Conservation (phyloP, 2,888 invertebrate species). For the Drosophila fulvimacula region DNA sequence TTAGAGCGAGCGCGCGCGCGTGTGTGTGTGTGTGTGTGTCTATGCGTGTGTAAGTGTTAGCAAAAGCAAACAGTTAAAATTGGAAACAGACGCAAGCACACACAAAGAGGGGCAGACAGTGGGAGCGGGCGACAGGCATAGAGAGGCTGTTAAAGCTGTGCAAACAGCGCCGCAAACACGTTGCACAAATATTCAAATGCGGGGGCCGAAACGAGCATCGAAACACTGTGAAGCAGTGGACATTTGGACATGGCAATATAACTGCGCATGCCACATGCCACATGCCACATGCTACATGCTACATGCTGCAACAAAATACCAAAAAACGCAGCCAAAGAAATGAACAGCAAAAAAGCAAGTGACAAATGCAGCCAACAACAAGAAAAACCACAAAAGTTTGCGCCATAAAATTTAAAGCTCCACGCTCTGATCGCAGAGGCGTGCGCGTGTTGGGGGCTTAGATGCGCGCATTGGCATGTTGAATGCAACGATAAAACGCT, state of each 20-base stretch:
- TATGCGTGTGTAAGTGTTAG: constrained; percentile 23
- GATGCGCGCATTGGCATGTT: constrained; percentile 63
- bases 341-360: constrained; percentile 45
- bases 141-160: constrained; percentile 56
- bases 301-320: constrained; percentile 49
- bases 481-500: constrained; percentile 76
- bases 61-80: constrained; percentile 65
- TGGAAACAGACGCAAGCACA: constrained; percentile 49
- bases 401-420: constrained; percentile 53
- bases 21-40: constrained; percentile 5
- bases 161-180: constrained; percentile 77
- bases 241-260: constrained; percentile 55
- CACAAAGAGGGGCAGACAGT: constrained; percentile 3
- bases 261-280: constrained; percentile 59
- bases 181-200: constrained; percentile 75
- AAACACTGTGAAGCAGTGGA: constrained; percentile 43
- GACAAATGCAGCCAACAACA: constrained; percentile 47
- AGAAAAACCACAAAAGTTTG: constrained; percentile 60
- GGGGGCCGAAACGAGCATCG: constrained; percentile 46
- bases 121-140: background rate
- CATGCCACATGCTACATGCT: no score
- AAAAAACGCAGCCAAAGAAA: constrained; percentile 50
- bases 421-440: constrained; percentile 25
- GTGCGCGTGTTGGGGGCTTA: background rate
- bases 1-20: background rate